These are phyloP conservation scores for Listronotus oregonensis DNA, from an alignment of 1,140 invertebrate genomes.

Conservation along the genomic window DNA sequence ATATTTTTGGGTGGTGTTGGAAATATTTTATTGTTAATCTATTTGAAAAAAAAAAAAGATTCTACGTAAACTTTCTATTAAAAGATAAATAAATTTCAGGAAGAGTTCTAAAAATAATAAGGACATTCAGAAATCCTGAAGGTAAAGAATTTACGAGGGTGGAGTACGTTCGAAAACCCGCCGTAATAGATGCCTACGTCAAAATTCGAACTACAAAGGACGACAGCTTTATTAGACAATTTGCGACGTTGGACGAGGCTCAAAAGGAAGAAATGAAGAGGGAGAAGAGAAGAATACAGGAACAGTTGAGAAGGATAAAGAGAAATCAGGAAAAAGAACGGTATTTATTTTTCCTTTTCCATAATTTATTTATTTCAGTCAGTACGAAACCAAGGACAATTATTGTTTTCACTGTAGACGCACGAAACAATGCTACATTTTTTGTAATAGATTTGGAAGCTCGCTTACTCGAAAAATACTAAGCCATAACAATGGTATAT, in stretches of 20 bases:
- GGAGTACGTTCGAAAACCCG: conserved; percentile 90
- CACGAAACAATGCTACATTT: too few species aligned
- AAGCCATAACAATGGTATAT: too few species aligned
- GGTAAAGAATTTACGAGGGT: conserved; percentile 93
- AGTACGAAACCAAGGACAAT: too few species aligned
- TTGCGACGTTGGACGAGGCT: conserved; percentile 86
- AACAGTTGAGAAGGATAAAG: conserved; percentile 92
- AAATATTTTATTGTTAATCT: too few species aligned
- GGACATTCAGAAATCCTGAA: conserved; percentile 89
- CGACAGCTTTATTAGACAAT: conserved; percentile 89
- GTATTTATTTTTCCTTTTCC: conserved; percentile 57
- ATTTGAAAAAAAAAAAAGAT: too few species aligned
- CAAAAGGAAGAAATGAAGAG: conserved; percentile 96
- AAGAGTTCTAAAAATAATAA: conserved; percentile 91
- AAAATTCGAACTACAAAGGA: conserved; percentile 96
- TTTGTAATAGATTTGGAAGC: too few species aligned
- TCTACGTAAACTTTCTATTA: too few species aligned
- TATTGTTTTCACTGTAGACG: too few species aligned
- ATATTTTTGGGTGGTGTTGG: too few species aligned
- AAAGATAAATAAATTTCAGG: conserved; percentile 53
- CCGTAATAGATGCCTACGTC: conserved; percentile 96
- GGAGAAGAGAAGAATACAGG: conserved; percentile 94
- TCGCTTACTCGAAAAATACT: too few species aligned
- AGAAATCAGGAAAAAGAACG: conserved; percentile 86
- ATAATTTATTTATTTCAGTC: conserved; percentile 48